Percentiles rank a stretch among this genome's conserved stretches.
Evolutionary conservation across 2,888 invertebrate genomes (phyloP).

Genomic region (Barypeithes pellucidus): DNA sequence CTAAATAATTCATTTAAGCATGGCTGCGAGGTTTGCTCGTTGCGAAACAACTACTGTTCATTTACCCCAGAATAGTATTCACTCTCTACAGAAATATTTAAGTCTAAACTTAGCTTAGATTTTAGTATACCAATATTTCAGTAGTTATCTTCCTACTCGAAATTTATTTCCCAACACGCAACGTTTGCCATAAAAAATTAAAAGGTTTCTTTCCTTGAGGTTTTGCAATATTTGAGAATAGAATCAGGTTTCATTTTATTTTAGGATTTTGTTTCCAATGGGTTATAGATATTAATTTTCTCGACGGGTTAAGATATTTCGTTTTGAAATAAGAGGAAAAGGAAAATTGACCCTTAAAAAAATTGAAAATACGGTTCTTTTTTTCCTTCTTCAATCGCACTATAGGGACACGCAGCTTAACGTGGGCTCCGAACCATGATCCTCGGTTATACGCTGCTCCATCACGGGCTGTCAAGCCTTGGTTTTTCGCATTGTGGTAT

Average conservation of each 20-base stretch:
- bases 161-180: slow-evolving; percentile 9
- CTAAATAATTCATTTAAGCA: no score
- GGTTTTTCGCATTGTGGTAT: no score
- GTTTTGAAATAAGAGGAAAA: no score
- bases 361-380: no score
- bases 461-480: no score
- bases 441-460: no score
- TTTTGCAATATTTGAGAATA: neutral
- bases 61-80: no score
- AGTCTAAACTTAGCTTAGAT: neutral
- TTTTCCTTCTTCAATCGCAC: no score
- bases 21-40: no score
- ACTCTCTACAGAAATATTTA: neutral
- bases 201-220: slow-evolving; percentile 2
- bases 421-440: no score
- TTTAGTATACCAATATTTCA: slow-evolving; percentile 1
- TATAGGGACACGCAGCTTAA: no score
- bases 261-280: neutral
- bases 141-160: slow-evolving; percentile 8
- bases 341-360: neutral
- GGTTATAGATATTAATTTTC: neutral
- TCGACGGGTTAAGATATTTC: neutral
- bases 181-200: slow-evolving; percentile 11
- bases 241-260: neutral
- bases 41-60: no score